Percentiles rank a stretch among this genome's conserved stretches.
These are phyloP conservation scores for Sigmodon hispidus DNA, from an alignment of 2,113 vertebrate genomes.

Conservation along the genomic window DNA sequence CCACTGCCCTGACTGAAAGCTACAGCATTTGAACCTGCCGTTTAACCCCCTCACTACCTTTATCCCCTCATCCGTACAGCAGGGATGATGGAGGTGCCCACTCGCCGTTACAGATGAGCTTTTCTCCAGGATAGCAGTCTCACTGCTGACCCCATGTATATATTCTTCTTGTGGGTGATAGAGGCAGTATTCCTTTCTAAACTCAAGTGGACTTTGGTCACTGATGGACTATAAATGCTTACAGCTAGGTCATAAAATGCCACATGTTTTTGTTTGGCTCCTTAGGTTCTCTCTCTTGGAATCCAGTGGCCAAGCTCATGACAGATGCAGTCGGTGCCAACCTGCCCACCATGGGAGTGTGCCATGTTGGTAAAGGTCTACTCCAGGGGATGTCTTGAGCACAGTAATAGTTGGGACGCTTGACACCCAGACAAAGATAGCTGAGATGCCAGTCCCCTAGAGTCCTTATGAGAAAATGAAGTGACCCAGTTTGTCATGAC, in stretches of 20 bases:
- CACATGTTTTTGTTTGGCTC: not conserved
- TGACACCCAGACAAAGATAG: not conserved
- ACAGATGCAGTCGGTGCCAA: too few relatives aligned
- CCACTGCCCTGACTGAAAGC: not conserved
- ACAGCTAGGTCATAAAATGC: not conserved
- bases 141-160: fast-evolving
- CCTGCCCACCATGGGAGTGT: not conserved
- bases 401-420: not conserved
- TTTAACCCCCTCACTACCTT: not conserved
- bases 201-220: not conserved
- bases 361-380: not conserved
- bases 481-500: not conserved
- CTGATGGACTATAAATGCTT: not conserved
- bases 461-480: not conserved
- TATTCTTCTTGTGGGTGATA: not conserved
- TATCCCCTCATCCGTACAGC: not conserved
- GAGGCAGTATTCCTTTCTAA: not conserved
- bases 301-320: not conserved
- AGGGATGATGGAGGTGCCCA: not conserved
- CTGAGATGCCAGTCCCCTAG: fast-evolving
- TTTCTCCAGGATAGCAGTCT: not conserved
- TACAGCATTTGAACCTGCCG: not conserved
- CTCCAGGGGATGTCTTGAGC: not conserved
- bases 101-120: too few relatives aligned
- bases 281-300: not conserved